Evolutionary conservation across 2,797 vertebrate genomes (phyloP), one percentile per base, ranked within the genome.

Genomic region (Peromyscus melanophrys): DNA sequence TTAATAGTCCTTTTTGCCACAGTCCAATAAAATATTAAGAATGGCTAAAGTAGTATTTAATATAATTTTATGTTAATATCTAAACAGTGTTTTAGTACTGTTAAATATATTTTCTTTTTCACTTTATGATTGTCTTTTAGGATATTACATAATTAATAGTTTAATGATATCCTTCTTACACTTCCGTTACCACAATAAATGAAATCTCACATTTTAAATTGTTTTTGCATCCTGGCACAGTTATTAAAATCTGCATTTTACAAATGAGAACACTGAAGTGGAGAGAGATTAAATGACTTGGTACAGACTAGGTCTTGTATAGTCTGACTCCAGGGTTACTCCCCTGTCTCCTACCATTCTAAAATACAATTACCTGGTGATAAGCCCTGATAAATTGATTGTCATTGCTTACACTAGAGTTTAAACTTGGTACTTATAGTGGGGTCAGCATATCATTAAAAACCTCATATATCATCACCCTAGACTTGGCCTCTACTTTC

Each of bases 91-190:
- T 55, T 37, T 57, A 31, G 37, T 59, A 59, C 27, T 59, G 65
- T 43, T 2, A 92, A 85, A 95, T 52, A 57, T 5, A 46, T 61
- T 46, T 86, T 90, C 73, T 49, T 69, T 91, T 91, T 93, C 57
- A 89, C 43, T 49, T 49, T 87, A 34, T 34, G 10, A 11, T 40
- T 89, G 6, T 43, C 43, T 94, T 57, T 91, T 43, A 59, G 27
- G 43, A 34, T 52, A 52, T 10, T 67, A 71, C 40, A 40, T 59
- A 71, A 52, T 23, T 69, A 86, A 69, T 23, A 83, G 76, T 16
- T 88, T 95, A 82, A 91, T 65, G 52, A 81, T 19, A 82, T 17
- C 9, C 46, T 85, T 89, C 55, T 71, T 76, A 37, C 12, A 86
- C 19, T 88, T 81, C 67, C 40, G 46, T 34, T 37, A 27, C 34